phyloP scores from a whole-genome alignment of 2,113 vertebrate species.

The Indri indri region DNA sequence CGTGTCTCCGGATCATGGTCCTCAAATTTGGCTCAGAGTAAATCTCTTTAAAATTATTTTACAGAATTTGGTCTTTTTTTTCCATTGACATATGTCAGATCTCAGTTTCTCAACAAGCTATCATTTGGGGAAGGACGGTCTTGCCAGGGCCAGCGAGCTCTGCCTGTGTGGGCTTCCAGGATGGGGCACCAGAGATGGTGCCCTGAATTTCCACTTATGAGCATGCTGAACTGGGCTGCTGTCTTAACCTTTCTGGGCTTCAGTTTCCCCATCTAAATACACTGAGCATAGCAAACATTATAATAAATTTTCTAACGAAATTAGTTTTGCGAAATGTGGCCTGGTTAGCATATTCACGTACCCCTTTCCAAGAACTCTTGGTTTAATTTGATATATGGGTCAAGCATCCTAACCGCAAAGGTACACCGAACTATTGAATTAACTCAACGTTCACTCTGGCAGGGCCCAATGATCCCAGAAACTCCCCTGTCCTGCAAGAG shows the following conservation, averaged over 20 bases:
- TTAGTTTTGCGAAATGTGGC: neutral
- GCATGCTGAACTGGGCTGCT: neutral
- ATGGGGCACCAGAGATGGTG: too few relatives aligned
- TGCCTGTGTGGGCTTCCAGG: neutral
- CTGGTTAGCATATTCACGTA: neutral
- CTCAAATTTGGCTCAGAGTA: too few relatives aligned
- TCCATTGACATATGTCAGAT: neutral
- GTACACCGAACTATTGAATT: neutral
- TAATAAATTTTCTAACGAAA: neutral
- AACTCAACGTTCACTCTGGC: neutral
- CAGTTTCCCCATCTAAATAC: constrained; percentile 28
- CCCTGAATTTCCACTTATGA: neutral
- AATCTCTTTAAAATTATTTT: too few relatives aligned
- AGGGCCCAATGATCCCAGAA: neutral
- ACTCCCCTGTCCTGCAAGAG: neutral
- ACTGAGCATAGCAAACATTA: neutral
- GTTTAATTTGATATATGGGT: neutral
- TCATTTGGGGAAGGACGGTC: neutral
- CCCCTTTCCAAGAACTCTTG: neutral
- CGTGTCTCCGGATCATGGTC: too few relatives aligned
- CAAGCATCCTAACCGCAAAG: neutral
- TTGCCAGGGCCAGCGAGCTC: neutral
- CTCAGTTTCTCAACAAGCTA: neutral
- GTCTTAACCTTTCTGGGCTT: neutral
- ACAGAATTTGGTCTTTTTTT: too few relatives aligned